A percentile compares a stretch with the other conserved stretches of the same genome.
Evolutionary conservation across 2,113 vertebrate species (phyloP).

Genomic region (Zosterops hypoxanthus): DNA sequence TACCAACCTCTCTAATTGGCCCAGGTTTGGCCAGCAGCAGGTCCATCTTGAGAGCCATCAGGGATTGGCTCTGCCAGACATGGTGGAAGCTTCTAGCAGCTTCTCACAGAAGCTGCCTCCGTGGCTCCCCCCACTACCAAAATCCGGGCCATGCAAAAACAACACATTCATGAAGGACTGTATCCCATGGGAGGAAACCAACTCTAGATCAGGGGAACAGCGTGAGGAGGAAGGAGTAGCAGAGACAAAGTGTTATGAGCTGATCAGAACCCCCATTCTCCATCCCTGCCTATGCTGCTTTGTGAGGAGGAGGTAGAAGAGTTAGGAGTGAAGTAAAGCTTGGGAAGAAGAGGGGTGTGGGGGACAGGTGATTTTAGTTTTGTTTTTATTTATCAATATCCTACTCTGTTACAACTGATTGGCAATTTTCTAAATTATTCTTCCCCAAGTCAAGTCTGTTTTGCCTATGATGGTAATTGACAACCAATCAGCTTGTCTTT

Average conservation of each 20-base stretch:
- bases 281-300: background rate
- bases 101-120: too few relatives aligned
- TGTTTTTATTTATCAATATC: background rate
- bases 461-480: background rate
- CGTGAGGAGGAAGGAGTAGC: background rate
- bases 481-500: background rate
- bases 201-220: background rate
- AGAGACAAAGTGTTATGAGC: background rate
- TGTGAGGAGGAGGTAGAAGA: background rate
- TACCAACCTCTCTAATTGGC: too few relatives aligned
- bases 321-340: background rate
- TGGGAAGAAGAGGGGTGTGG: background rate
- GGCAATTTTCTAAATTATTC: background rate
- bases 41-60: too few relatives aligned
- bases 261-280: background rate
- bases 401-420: background rate
- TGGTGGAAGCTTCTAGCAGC: too few relatives aligned
- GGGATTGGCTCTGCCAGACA: too few relatives aligned
- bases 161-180: background rate
- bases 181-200: background rate
- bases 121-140: background rate
- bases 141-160: background rate
- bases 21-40: too few relatives aligned
- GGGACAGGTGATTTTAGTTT: background rate
- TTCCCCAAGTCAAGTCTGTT: background rate